phyloP scores from a whole-genome alignment of 2,113 vertebrate species.

The Theristicus caerulescens region DNA sequence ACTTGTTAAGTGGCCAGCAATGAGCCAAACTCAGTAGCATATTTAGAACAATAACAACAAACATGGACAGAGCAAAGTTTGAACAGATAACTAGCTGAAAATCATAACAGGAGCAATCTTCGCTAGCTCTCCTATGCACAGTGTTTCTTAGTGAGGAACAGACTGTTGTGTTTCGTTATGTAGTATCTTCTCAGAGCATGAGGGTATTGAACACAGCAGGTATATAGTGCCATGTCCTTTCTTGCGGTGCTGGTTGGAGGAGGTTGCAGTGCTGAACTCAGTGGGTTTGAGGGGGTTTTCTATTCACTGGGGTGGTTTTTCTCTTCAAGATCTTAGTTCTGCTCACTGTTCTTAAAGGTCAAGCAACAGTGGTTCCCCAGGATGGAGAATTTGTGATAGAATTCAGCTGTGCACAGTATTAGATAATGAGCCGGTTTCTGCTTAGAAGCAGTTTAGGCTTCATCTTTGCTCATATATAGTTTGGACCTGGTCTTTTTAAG shows the following conservation, averaged over 20 bases:
- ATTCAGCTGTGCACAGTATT: not conserved
- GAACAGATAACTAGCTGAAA: not conserved
- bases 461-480: not conserved
- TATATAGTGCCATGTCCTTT: not conserved
- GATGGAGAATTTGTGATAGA: not conserved
- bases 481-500: not conserved
- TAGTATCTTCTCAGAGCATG: not conserved
- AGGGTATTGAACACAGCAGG: not conserved
- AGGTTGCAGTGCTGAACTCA: not conserved
- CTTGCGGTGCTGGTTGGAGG: not conserved
- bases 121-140: not conserved
- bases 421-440: not conserved
- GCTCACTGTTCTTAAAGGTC: not conserved
- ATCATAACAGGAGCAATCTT: not conserved
- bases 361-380: not conserved
- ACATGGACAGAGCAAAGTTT: not conserved
- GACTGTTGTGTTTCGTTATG: not conserved
- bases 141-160: not conserved
- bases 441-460: not conserved
- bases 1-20: not conserved
- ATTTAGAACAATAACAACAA: not conserved
- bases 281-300: not conserved
- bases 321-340: not conserved
- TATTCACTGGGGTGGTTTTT: not conserved
- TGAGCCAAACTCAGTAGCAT: not conserved